Conservation (phyloP, 2,113 vertebrate species). For the Sinocyclocheilus anophthalmus region DNA sequence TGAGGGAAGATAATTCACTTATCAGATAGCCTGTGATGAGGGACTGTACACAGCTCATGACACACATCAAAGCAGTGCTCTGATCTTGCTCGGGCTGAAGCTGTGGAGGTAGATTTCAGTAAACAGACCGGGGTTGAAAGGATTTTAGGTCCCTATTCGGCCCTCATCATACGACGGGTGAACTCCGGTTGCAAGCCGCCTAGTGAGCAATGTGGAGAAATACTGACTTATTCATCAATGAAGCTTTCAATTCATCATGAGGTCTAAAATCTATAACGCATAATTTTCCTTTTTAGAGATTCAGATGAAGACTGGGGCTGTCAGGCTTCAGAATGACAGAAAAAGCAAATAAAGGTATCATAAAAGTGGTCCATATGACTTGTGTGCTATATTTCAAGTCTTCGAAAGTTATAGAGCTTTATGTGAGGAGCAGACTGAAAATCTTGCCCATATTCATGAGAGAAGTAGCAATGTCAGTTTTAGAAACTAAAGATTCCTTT, state of each 20-base stretch:
- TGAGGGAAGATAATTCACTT: slow-evolving; percentile 75
- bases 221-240: slow-evolving; percentile 34
- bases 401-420: no score
- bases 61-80: slow-evolving; percentile 66
- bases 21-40: slow-evolving; percentile 74
- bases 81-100: slow-evolving; percentile 44
- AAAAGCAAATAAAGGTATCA: neutral
- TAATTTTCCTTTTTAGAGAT: neutral
- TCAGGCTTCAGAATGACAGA: neutral
- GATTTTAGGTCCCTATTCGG: slow-evolving; percentile 26
- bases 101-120: slow-evolving; percentile 43
- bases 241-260: slow-evolving; percentile 21
- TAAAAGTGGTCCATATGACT: neutral
- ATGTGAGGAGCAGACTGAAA: no score
- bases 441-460: no score
- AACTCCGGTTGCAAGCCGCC: neutral
- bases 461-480: no score
- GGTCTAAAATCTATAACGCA: neutral
- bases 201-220: neutral
- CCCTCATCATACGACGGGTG: neutral
- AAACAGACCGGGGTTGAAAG: slow-evolving; percentile 46
- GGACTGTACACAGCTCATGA: slow-evolving; percentile 67
- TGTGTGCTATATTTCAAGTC: no score
- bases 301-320: neutral
- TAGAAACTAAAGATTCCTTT: no score